phyloP scores from a whole-genome alignment of 2,113 vertebrate species.

The Saguinus midas region DNA sequence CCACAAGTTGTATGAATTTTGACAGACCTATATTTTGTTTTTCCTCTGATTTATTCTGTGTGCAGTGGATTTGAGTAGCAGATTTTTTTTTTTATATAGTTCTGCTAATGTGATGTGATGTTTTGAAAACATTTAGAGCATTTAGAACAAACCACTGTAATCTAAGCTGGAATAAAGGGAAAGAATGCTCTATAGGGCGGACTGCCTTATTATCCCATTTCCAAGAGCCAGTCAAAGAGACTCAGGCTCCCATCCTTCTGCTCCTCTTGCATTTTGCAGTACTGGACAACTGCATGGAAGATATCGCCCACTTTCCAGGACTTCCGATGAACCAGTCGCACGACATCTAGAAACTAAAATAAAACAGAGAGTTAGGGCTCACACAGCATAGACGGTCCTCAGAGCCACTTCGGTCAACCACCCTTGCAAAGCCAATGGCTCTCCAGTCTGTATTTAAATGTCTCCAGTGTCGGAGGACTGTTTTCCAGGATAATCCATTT shows the following conservation, averaged over 20 bases:
- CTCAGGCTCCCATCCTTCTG: slow-evolving; percentile 81
- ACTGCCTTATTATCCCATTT: slow-evolving; percentile 87
- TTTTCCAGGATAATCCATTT: neutral
- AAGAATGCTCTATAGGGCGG: neutral
- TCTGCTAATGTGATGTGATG: slow-evolving; percentile 70
- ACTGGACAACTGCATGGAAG: slow-evolving; percentile 92
- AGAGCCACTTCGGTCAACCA: neutral
- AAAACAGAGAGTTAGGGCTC: slow-evolving; percentile 25
- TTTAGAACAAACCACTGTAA: slow-evolving; percentile 75
- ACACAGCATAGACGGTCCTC: fast-evolving
- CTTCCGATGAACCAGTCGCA: slow-evolving; percentile 92
- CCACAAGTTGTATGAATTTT: neutral
- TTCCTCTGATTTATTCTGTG: neutral
- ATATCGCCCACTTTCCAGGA: slow-evolving; percentile 95
- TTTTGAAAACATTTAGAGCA: slow-evolving; percentile 57
- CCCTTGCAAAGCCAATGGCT: neutral
- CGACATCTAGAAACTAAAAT: slow-evolving; percentile 92
- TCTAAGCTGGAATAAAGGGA: slow-evolving; percentile 65
- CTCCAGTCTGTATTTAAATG: neutral
- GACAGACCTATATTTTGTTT: neutral
- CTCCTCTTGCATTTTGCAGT: slow-evolving; percentile 90
- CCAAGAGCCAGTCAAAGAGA: slow-evolving; percentile 97
- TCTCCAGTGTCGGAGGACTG: neutral
- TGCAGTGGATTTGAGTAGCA: neutral
- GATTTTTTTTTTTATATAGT: slow-evolving; percentile 60